Evolutionary conservation across 2,797 vertebrate species (phyloP).

Genomic region (Alectoris magna): DNA sequence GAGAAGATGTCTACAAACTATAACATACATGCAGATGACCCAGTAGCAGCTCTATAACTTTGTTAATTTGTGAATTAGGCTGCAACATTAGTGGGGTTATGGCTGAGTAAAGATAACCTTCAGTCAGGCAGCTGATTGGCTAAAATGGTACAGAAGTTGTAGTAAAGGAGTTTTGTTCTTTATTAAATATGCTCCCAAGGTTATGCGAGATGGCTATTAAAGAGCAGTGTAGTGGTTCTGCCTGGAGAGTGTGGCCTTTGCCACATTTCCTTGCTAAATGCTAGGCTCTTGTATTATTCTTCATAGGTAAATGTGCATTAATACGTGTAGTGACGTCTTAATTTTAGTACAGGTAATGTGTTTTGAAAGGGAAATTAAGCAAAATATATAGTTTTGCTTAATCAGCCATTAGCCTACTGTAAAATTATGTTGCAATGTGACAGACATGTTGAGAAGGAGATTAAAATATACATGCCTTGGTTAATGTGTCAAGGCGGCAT

Average conservation of each 20-base stretch:
- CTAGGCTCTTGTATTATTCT: background rate
- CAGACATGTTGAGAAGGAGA: background rate
- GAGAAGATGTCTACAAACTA: background rate
- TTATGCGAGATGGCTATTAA: background rate
- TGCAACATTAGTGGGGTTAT: background rate
- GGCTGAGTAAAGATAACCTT: background rate
- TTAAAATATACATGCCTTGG: background rate
- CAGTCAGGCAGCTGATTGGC: background rate
- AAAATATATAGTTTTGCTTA: conserved; percentile 6
- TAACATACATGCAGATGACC: background rate
- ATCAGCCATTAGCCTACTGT: background rate
- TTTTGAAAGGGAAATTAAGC: conserved; percentile 35
- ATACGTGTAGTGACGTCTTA: background rate
- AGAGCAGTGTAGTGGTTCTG: background rate
- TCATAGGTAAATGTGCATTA: background rate
- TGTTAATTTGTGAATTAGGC: background rate
- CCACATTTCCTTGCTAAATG: background rate
- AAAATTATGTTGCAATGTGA: background rate
- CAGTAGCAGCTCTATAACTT: background rate
- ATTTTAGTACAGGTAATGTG: background rate
- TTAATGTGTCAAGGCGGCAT: conserved; percentile 4
- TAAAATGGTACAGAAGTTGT: background rate
- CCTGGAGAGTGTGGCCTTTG: background rate
- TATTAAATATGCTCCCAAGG: background rate
- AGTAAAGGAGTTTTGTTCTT: background rate